Evolutionary conservation across 2,888 invertebrate species (phyloP).

Genomic region (Oscheius onirici): DNA sequence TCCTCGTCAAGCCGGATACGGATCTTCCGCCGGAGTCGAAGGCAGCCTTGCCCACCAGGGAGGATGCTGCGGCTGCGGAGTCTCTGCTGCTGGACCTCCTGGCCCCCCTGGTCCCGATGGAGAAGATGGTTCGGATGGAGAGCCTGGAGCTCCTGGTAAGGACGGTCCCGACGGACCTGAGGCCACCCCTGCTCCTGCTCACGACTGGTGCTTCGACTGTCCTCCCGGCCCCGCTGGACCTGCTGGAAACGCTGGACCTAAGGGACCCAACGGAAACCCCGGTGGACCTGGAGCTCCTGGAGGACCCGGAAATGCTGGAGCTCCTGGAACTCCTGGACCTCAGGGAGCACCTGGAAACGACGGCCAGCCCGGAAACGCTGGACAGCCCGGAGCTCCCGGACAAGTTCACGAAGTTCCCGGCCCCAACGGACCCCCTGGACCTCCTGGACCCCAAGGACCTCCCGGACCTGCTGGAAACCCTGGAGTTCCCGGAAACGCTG

Average conservation of each 20-base stretch:
- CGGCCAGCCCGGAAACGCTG: slow-evolving; percentile 58
- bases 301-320: slow-evolving; percentile 60
- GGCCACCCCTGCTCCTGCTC: slow-evolving; percentile 57
- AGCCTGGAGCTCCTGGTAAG: slow-evolving; percentile 58
- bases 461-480: slow-evolving; percentile 60
- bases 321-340: slow-evolving; percentile 56
- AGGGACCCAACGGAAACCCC: slow-evolving; percentile 60
- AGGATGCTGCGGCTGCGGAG: slow-evolving; percentile 40
- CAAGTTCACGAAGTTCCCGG: slow-evolving; percentile 40
- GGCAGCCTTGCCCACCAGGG: slow-evolving; percentile 26
- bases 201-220: slow-evolving; percentile 60
- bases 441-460: slow-evolving; percentile 57
- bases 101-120: slow-evolving; percentile 44
- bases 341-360: slow-evolving; percentile 55
- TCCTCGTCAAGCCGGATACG: slow-evolving; percentile 57
- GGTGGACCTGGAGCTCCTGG: slow-evolving; percentile 61
- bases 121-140: slow-evolving; percentile 39
- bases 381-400: slow-evolving; percentile 44
- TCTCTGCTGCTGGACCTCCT: slow-evolving; percentile 35
- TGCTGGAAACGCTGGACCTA: slow-evolving; percentile 57
- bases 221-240: slow-evolving; percentile 60
- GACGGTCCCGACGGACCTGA: slow-evolving; percentile 64
- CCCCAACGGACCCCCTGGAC: slow-evolving; percentile 58
- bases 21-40: slow-evolving; percentile 32
- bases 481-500: slow-evolving; percentile 55